phyloP scores from a whole-genome alignment of 2,113 vertebrate species.

The Desmodus rotundus region DNA sequence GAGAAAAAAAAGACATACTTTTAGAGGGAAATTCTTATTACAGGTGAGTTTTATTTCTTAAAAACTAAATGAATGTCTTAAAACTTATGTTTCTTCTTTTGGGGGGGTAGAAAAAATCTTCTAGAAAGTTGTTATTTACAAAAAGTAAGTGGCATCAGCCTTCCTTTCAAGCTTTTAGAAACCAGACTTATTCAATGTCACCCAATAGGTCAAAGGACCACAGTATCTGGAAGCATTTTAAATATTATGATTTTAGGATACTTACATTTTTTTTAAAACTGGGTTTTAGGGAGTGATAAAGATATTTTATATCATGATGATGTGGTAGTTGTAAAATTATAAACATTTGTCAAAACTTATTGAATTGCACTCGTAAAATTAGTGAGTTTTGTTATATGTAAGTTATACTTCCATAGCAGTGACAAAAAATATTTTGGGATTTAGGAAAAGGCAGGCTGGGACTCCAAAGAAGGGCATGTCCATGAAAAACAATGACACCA shows the following conservation, averaged over 20 bases:
- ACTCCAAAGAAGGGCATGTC: not conserved
- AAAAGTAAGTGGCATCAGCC: not conserved
- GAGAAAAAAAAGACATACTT: not conserved
- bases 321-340: not conserved
- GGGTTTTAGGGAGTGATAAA: not conserved
- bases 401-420: not conserved
- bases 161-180: constrained; percentile 5
- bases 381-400: not conserved
- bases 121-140: not conserved
- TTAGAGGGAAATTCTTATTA: not conserved
- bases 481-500: not conserved
- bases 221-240: not conserved
- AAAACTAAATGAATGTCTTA: not conserved
- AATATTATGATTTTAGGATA: not conserved
- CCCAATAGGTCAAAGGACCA: not conserved
- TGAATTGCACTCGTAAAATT: not conserved
- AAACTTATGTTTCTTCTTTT: not conserved
- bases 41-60: not conserved
- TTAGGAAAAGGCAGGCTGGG: not conserved
- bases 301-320: not conserved
- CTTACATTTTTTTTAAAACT: not conserved
- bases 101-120: not conserved
- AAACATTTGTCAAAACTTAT: constrained; percentile 8
- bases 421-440: not conserved
- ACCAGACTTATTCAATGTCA: not conserved